Base-by-base conservation (phyloP, 64 coral and sea anemone species). In the Cladopsammia gracilis region DNA sequence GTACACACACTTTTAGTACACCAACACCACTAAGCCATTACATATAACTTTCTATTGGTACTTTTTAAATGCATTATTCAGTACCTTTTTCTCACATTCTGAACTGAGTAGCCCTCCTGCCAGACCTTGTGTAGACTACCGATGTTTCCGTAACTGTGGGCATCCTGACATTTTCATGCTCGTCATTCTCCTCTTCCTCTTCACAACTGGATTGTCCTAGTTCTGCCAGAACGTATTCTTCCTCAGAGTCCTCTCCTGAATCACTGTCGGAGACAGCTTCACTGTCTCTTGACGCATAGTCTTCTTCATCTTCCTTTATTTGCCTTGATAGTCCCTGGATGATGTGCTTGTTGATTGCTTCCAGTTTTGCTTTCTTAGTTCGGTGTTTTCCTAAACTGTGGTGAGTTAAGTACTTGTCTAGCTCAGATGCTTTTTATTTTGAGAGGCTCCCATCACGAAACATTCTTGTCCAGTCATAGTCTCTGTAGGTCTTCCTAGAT, bases 331-430 rank as follows among this genome's bases (percentile, higher is more conserved):
- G 57, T 81, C 81, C 58, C 48, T 81, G 9, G 50, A 80, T 90
- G 45, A 90, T 24, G 69, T 90, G 47, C 64, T 47, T 54, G 79
- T 79, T 90, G 65, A 79, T 78, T 77, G 88, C 88, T 69, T 77
- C 58, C 58, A 64, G 67, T 14, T 77, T 90, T 90, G 88, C 88
- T 11, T 52, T 90, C 54, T 90, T 90, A 82, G 59, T 82, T 70
- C 75, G 18, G 71, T 72, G 71, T 91, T 83, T 91, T 82, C 62
- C 89, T 71, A 91, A 76, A 19, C 82, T 82, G 82, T 82, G 89
- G 77, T 91, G 89, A 83, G 78, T 3, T 62, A 91, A 83, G 51
- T 91, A 83, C 78, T 91, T 83, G 45, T 83, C 89, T 90, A 90
- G 79, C 73, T 90, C 74, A 14, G 79, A 44, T 66, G 79, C 75